Evolutionary conservation across 2,113 vertebrate genomes (phyloP), one percentile per base, ranked within the genome.

Genomic region (Rynchops niger): DNA sequence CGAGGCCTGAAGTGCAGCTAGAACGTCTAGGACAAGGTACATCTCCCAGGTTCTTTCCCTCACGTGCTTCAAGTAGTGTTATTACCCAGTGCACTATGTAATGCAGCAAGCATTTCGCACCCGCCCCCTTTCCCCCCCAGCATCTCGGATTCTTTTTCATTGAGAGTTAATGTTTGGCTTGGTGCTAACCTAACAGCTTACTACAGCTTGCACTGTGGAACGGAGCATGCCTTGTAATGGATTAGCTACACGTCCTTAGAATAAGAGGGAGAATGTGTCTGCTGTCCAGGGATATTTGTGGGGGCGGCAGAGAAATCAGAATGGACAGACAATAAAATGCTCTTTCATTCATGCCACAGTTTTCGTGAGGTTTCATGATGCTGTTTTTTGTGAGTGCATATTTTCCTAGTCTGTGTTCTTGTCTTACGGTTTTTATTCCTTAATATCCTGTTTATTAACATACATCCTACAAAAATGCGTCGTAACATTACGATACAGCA

Each of bases 141-240:
- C 59, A 27, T 88, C 25, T 86, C 9, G 4, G 55, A n/a, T 86
- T 94, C 77, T 88, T 89, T 92, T 76, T 94, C 63, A 17, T 22
- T 52, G 63, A 76, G 50, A 90, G 80, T 94, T 93, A 82, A 71
- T 82, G 26, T 82, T 83, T 86, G 88, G 74, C 86, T 90, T 91
- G 82, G 52, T 92, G 50, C 79, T 87, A 82, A 91, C 52, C 43
- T 94, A 88, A 73, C 82, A 83, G 86, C 49, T 96, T 97, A 82
- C 76, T 65, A 36, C 73, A 88, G 79, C 74, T 82, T 93, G 88
- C 6, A 27, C 42, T 95, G 73, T 81, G 80, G 67, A 91, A 86
- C 86, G 11, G 2, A 45, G 47, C 62, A 43, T 80, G 77, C 71
- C 36, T 79, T 94, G 42, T 95, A 78, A 93, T 85, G 90, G 50